Conservation (phyloP, 2,797 vertebrate species). For the Microchirus variegatus region DNA sequence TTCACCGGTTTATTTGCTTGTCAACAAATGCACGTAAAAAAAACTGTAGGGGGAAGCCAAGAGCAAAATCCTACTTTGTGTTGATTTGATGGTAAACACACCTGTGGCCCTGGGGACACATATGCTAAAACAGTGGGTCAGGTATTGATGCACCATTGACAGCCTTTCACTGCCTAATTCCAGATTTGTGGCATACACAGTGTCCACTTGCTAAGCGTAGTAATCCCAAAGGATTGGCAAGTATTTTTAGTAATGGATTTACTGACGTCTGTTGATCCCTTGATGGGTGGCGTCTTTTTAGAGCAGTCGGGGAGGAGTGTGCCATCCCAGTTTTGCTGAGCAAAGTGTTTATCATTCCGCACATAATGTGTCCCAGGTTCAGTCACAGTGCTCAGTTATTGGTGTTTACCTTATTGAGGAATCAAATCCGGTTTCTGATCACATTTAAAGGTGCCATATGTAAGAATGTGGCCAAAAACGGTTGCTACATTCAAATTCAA, state of each 20-base stretch:
- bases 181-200: constrained; percentile 75
- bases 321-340: constrained; percentile 19
- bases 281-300: constrained; percentile 70
- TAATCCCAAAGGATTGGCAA: constrained; percentile 82
- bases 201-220: constrained; percentile 76
- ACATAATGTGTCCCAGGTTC: neutral
- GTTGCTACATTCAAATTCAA: no score
- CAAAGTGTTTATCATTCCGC: constrained; percentile 29
- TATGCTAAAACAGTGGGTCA: constrained; percentile 63
- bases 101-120: neutral
- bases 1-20: no score
- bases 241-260: constrained; percentile 84
- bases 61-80: no score
- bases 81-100: no score
- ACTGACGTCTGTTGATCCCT: constrained; percentile 76
- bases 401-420: no score
- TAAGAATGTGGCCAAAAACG: no score
- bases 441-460: no score
- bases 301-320: constrained; percentile 49
- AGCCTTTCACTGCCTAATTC: constrained; percentile 75
- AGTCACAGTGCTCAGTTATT: no score
- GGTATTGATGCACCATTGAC: constrained; percentile 67
- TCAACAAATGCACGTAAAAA: no score
- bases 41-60: no score
- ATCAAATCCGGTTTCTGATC: no score